Evolutionary conservation across 2,797 vertebrate genomes (phyloP).

Genomic region (Myotis planiceps): DNA sequence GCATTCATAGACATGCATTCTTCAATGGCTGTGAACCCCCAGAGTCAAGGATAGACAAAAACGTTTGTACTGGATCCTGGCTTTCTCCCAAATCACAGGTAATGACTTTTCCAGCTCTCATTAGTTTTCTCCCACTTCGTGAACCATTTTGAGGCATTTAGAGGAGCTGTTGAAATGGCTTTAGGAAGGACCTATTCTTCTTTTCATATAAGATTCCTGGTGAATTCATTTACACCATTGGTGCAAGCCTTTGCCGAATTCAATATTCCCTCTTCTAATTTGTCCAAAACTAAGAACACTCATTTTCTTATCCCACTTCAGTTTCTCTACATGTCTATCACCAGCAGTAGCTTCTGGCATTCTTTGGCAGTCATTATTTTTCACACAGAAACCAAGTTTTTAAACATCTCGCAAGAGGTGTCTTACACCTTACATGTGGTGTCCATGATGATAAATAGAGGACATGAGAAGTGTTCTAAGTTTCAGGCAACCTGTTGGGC

Average conservation of each 20-base stretch:
- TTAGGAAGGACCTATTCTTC: conserved; percentile 11
- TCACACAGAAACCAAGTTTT: neutral
- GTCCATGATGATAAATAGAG: neutral
- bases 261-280: neutral
- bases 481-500: neutral
- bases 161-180: neutral
- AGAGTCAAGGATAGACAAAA: neutral
- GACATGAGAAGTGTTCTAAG: neutral
- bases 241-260: neutral
- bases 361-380: neutral
- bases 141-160: neutral
- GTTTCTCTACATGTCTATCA: neutral
- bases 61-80: neutral
- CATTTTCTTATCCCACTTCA: neutral
- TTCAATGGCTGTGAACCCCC: neutral
- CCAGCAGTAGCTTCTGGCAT: neutral
- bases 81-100: neutral
- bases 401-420: neutral
- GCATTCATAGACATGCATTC: neutral
- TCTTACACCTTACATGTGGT: neutral
- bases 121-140: neutral
- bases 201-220: neutral
- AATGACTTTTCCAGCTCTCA: neutral
- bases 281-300: neutral
- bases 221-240: neutral